Evolutionary conservation across 2,888 invertebrate species (phyloP), one percentile per base, ranked within the genome.

Genomic region (Halocaridina rubra): DNA sequence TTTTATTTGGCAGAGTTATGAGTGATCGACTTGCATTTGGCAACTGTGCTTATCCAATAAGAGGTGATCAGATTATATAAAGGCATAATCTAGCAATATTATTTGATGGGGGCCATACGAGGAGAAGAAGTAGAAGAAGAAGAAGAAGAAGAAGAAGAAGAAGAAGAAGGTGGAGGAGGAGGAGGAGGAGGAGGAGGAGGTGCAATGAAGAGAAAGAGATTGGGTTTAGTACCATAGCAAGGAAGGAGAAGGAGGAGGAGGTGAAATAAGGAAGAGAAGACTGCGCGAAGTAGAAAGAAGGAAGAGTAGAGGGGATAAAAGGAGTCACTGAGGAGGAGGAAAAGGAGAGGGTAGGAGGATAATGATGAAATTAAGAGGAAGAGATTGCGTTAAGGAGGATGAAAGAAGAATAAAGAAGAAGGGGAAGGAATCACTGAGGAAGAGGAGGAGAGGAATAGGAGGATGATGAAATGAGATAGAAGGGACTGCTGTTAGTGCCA

Each of bases 11-110:
- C 19, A 29, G 69, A n/a, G 30, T 13, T n/a, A 3, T 69, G 29
- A 32, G 30, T 16, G 69, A 16, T 33, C 16, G 16, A 4, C 72
- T 29, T 59, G 72, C 39, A 61, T 74, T 22, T 80, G 74, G 80
- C 80, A 80, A 24, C 39, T 2, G 22, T n/a, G 57, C 10, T 16
- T 32, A 71, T 57, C 81, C 82, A 82, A 82, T 82, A 82, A 82
- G 82, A 82, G 82, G 82, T 78, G 77, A 82, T 82, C 82, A 78
- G 82, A 69, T 71, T 71, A 82, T 71, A 82, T 82, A 76, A 82
- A 82, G 82, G 82, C 77, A 76, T 82, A 77, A 82, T 82, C 77
- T 72, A 33, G 59, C 71, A 72, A 72, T 82, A 82, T 82, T 82
- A 82, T 82, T 82, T 82, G 82, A 82, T 82, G 53, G 82, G 39